phyloP scores from a whole-genome alignment of 2,888 invertebrate species.

The Bugula neritina region DNA sequence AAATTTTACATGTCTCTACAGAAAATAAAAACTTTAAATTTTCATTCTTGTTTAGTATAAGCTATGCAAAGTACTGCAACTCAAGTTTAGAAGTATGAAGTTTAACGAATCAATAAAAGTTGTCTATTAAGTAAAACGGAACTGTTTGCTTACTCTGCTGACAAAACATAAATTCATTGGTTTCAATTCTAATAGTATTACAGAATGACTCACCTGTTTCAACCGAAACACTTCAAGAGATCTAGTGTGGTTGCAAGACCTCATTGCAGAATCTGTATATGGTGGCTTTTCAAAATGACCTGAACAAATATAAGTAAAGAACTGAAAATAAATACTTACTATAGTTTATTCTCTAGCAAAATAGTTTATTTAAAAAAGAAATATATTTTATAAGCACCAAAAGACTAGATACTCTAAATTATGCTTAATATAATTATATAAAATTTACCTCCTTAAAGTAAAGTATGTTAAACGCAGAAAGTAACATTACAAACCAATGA shows the following conservation, averaged over 20 bases:
- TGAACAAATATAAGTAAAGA: slow-evolving; percentile 29
- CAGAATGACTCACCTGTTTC: slow-evolving; percentile 62
- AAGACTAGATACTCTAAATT: not conserved
- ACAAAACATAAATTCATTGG: too few species aligned
- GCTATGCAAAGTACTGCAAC: too few species aligned
- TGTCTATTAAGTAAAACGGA: too few species aligned
- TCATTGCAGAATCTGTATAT: slow-evolving; percentile 68
- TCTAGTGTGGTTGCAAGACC: slow-evolving; percentile 87
- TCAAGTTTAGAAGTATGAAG: too few species aligned
- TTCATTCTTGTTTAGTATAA: too few species aligned
- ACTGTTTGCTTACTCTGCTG: too few species aligned
- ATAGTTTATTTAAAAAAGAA: not conserved
- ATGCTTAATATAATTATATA: not conserved
- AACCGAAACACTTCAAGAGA: slow-evolving; percentile 81
- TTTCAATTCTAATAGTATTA: too few species aligned
- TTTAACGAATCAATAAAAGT: too few species aligned
- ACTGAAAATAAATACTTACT: not conserved
- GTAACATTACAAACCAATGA: too few species aligned
- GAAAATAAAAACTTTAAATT: too few species aligned
- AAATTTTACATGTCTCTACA: too few species aligned
- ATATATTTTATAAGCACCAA: not conserved
- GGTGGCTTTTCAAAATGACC: slow-evolving; percentile 82
- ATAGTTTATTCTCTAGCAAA: not conserved
- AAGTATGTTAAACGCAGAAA: too few species aligned
- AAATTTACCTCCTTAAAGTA: not conserved